Conservation (phyloP, 2,888 invertebrate genomes). For the Brachypalpus laphriformis region DNA sequence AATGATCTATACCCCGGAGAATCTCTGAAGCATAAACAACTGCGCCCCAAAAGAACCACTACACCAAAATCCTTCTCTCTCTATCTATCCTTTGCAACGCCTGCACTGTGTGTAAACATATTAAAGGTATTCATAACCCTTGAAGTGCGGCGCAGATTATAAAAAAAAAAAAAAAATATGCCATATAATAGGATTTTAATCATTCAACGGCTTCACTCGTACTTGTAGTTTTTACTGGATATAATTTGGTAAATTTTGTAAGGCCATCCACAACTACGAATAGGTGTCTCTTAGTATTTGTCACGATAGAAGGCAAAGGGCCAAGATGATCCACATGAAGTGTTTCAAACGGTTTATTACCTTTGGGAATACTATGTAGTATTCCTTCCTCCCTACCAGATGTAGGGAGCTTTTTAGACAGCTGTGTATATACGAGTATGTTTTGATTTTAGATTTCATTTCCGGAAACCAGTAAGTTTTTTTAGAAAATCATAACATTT, state of each 20-base stretch:
- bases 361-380: neutral
- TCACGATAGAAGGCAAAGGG: slow-evolving; percentile 76
- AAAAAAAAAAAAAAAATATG: no score
- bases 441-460: slow-evolving; percentile 31
- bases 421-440: slow-evolving; percentile 58
- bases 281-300: slow-evolving; percentile 64
- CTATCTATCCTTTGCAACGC: no score
- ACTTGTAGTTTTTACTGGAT: no score
- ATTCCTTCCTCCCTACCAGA: slow-evolving; percentile 73
- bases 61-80: no score
- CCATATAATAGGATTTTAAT: slow-evolving; percentile 16
- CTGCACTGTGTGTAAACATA: no score
- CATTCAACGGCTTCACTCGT: slow-evolving; percentile 1
- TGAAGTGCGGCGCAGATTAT: no score
- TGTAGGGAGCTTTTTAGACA: slow-evolving; percentile 80
- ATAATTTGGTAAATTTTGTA: no score
- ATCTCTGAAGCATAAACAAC: no score
- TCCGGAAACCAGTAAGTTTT: neutral
- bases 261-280: slow-evolving; percentile 32
- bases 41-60: no score
- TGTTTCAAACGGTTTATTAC: neutral
- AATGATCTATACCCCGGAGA: no score
- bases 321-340: slow-evolving; percentile 82
- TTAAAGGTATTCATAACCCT: no score
- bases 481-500: neutral